These are phyloP conservation scores for Sebastes cheni DNA, from an alignment of 2,797 vertebrate species.

Conservation along the genomic window DNA sequence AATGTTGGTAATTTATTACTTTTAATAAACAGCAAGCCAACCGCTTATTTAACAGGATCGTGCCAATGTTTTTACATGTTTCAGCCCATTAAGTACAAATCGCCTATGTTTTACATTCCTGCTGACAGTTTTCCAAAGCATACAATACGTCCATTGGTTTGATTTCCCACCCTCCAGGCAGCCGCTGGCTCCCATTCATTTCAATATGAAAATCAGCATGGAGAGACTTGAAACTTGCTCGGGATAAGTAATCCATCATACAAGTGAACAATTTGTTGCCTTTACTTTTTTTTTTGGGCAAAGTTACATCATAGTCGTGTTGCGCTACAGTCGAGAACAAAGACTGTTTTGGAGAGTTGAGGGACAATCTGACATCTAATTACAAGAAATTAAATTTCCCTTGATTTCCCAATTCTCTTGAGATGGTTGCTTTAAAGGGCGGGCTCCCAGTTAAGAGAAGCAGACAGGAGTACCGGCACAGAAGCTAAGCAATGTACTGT, in stretches of 20 bases:
- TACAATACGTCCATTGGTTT: slow-evolving; percentile 35
- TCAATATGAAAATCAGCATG: slow-evolving; percentile 35
- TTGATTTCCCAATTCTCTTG: not conserved
- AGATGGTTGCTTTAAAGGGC: not conserved
- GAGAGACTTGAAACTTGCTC: slow-evolving; percentile 16
- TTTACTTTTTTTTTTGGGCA: slow-evolving; percentile 16
- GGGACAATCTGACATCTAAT: not conserved
- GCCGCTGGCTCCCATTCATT: slow-evolving; percentile 30
- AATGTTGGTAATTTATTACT: slow-evolving; percentile 48
- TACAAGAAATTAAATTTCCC: not conserved
- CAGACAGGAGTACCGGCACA: too few relatives aligned
- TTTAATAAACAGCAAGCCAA: slow-evolving; percentile 49
- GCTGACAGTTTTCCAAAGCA: slow-evolving; percentile 57
- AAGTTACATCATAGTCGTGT: not conserved
- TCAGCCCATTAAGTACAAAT: slow-evolving; percentile 64
- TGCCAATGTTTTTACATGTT: slow-evolving; percentile 62
- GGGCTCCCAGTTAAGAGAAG: too few relatives aligned
- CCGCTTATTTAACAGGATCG: slow-evolving; percentile 26
- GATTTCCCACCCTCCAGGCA: slow-evolving; percentile 51
- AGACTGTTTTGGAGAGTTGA: not conserved
- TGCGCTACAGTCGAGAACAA: not conserved
- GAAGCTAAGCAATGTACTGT: too few relatives aligned
- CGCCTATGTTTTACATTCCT: slow-evolving; percentile 52
- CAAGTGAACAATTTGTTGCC: not conserved
- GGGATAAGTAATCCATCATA: slow-evolving; percentile 33